Percentiles rank a stretch among this genome's conserved stretches.
Evolutionary conservation across 2,797 vertebrate genomes (phyloP).

Genomic region (Crenichthys baileyi): DNA sequence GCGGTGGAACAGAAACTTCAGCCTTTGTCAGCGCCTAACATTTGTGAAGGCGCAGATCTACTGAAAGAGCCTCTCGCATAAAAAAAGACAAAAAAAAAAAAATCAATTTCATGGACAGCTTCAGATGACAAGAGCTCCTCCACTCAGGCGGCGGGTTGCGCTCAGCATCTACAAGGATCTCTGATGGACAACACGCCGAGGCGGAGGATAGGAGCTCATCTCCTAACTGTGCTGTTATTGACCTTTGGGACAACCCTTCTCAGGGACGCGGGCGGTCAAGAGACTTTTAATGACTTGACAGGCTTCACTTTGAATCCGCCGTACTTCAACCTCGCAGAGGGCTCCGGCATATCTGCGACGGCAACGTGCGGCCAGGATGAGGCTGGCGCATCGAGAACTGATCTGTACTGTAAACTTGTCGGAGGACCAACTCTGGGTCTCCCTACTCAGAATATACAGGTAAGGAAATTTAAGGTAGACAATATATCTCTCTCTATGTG

Average conservation of each 20-base stretch:
- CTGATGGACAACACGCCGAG: conserved; percentile 74
- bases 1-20: conserved; percentile 13
- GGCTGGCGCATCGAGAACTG: conserved; percentile 66
- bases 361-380: conserved; percentile 92
- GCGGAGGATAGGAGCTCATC: conserved; percentile 60
- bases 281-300: conserved; percentile 48
- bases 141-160: conserved; percentile 55
- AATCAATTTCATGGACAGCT: conserved; percentile 61
- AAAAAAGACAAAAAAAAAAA: conserved; percentile 25
- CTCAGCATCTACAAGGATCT: conserved; percentile 69
- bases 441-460: conserved; percentile 87
- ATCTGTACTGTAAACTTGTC: conserved; percentile 93
- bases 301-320: conserved; percentile 87
- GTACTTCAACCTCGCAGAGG: conserved; percentile 90
- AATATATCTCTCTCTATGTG: background rate
- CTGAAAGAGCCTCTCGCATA: conserved; percentile 29
- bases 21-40: conserved; percentile 18
- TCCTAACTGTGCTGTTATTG: conserved; percentile 44
- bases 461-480: conserved; percentile 54
- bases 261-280: conserved; percentile 56
- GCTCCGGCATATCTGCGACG: conserved; percentile 83
- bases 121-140: conserved; percentile 63
- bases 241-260: conserved; percentile 39
- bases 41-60: background rate
- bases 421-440: conserved; percentile 84